Evolutionary conservation across 1,140 invertebrate species (phyloP).

Genomic region (Brachystomella parvula): DNA sequence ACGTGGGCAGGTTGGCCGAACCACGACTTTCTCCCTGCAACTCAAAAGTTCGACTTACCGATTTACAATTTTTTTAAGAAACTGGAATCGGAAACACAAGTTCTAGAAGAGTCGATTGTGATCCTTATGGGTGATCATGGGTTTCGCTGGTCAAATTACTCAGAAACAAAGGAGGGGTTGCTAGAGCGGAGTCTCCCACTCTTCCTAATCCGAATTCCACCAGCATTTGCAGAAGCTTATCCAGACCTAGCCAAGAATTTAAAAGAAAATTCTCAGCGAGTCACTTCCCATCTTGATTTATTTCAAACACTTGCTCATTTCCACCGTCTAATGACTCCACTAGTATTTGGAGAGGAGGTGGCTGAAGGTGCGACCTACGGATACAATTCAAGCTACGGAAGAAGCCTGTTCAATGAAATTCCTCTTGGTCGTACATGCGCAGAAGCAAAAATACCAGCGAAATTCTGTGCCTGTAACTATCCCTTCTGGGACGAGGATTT

Average conservation of each 20-base stretch:
- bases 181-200: conserved; percentile 23
- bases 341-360: not conserved
- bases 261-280: conserved; percentile 11
- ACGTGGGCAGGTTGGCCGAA: conserved; percentile 20
- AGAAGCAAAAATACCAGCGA: conserved; percentile 20
- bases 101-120: conserved; percentile 21
- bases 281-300: conserved; percentile 24
- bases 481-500: not conserved
- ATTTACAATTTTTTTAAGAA: conserved; percentile 20
- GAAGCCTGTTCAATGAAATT: conserved; percentile 16
- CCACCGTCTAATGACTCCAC: not conserved
- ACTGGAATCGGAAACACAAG: not conserved
- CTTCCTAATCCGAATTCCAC: conserved; percentile 19
- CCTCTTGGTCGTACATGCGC: conserved; percentile 15
- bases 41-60: conserved; percentile 6
- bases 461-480: conserved; percentile 22
- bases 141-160: conserved; percentile 10
- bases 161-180: conserved; percentile 20
- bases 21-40: conserved; percentile 10
- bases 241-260: conserved; percentile 18
- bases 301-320: conserved; percentile 25
- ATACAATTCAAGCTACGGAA: not conserved
- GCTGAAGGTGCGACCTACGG: not conserved
- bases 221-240: conserved; percentile 10
- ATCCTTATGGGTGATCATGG: conserved; percentile 30